Conservation (phyloP, 2,113 vertebrate species). For the Eublepharis macularius region DNA sequence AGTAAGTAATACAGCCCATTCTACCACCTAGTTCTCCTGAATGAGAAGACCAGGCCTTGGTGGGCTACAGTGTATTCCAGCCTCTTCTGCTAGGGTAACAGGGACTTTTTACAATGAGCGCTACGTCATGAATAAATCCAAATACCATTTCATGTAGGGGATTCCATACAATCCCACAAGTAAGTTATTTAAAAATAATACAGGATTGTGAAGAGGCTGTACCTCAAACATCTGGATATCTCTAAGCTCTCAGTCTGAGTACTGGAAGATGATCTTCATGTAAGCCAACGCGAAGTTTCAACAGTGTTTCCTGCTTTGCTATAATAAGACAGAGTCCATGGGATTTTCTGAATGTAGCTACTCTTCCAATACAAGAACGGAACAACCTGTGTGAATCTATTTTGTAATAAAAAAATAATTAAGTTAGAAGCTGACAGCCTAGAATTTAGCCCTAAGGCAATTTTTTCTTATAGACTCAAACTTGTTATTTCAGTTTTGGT, state of each 20-base stretch:
- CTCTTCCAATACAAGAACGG: not conserved
- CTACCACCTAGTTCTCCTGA: too few relatives aligned
- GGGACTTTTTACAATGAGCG: not conserved
- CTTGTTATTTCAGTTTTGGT: not conserved
- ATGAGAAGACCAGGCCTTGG: not conserved
- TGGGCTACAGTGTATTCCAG: too few relatives aligned
- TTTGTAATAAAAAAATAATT: not conserved
- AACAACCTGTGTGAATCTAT: not conserved
- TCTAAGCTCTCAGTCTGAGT: not conserved
- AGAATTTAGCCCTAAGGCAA: not conserved
- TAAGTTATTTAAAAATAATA: not conserved
- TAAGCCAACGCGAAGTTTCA: not conserved
- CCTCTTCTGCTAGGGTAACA: not conserved
- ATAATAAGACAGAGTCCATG: not conserved
- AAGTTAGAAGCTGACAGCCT: constrained; percentile 2
- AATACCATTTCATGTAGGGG: not conserved
- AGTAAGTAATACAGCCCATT: too few relatives aligned
- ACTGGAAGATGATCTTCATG: not conserved
- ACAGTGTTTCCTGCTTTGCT: not conserved
- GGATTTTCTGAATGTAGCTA: not conserved
- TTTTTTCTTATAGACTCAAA: not conserved
- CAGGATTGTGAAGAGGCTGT: not conserved
- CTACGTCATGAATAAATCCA: not conserved
- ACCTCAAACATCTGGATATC: not conserved
- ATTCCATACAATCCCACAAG: not conserved